Conservation (phyloP, 2,113 vertebrate genomes). For the Pipa parva region DNA sequence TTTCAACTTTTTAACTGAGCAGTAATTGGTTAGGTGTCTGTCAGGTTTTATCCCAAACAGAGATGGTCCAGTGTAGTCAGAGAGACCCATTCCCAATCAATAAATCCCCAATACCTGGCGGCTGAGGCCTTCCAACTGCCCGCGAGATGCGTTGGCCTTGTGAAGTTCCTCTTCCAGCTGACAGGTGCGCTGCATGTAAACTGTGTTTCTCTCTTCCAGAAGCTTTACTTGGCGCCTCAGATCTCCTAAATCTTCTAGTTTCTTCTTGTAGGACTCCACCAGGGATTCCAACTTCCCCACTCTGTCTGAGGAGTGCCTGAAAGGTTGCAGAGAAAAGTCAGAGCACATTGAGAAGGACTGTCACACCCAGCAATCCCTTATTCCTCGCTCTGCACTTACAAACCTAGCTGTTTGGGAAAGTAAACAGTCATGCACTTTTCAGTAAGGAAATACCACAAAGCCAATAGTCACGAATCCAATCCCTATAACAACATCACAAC, state of each 20-base stretch:
- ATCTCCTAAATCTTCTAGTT: constrained; percentile 83
- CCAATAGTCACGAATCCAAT: no score
- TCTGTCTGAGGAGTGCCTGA: constrained; percentile 81
- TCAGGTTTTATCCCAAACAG: no score
- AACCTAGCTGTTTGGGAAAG: no score
- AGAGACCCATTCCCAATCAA: no score
- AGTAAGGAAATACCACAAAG: no score
- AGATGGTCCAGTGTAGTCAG: no score
- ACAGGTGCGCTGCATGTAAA: constrained; percentile 85
- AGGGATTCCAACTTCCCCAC: constrained; percentile 78
- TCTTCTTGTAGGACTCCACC: constrained; percentile 78
- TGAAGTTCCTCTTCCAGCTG: constrained; percentile 86
- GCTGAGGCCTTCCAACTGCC: constrained; percentile 77
- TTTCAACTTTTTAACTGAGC: no score
- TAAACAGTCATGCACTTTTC: no score
- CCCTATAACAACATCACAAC: no score
- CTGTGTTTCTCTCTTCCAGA: constrained; percentile 80
- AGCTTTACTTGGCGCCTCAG: constrained; percentile 83
- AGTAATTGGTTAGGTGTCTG: no score
- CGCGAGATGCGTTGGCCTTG: constrained; percentile 66
- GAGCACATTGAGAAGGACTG: background rate
- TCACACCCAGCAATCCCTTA: background rate
- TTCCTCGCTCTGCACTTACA: no score
- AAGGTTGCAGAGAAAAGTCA: background rate
- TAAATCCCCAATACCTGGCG: no score